Percentiles rank a stretch among this genome's conserved stretches.
phyloP scores from a whole-genome alignment of 2,797 vertebrate genomes.

The Lithobates pipiens region DNA sequence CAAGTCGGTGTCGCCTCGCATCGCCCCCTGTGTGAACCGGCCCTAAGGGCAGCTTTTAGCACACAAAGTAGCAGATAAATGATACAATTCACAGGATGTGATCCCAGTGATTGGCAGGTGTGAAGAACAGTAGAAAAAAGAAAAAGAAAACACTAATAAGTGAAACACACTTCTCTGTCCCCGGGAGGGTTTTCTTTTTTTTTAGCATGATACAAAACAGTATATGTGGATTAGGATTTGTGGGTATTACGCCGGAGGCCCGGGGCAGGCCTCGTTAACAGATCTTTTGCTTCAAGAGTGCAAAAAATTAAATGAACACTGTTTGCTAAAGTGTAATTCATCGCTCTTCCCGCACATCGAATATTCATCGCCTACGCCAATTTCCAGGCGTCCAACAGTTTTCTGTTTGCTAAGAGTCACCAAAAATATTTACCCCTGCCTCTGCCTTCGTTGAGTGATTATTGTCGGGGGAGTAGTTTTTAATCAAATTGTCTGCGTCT shows the following conservation, averaged over 20 bases:
- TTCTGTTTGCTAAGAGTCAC: slow-evolving; percentile 32
- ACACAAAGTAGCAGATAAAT: no score
- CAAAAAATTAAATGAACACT: neutral
- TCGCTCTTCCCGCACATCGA: neutral
- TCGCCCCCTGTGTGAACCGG: no score
- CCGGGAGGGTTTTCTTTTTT: no score
- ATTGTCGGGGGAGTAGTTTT: slow-evolving; percentile 48
- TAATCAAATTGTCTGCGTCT: slow-evolving; percentile 52
- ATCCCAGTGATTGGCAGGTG: no score
- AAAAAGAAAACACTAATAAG: no score
- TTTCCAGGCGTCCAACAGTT: slow-evolving; percentile 29
- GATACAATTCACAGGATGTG: no score
- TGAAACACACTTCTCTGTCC: no score
- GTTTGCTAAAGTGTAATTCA: slow-evolving; percentile 3
- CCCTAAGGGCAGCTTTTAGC: no score
- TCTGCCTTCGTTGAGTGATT: slow-evolving; percentile 28
- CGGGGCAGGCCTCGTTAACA: neutral
- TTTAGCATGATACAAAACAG: no score
- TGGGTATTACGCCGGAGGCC: neutral
- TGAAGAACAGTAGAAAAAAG: no score
- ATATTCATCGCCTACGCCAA: neutral
- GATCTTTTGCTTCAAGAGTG: neutral
- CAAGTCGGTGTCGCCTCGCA: no score
- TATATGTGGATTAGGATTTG: neutral
- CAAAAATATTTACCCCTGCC: slow-evolving; percentile 49